Evolutionary conservation across 2,797 vertebrate genomes (phyloP).

Genomic region (Chaetophractus vellerosus): DNA sequence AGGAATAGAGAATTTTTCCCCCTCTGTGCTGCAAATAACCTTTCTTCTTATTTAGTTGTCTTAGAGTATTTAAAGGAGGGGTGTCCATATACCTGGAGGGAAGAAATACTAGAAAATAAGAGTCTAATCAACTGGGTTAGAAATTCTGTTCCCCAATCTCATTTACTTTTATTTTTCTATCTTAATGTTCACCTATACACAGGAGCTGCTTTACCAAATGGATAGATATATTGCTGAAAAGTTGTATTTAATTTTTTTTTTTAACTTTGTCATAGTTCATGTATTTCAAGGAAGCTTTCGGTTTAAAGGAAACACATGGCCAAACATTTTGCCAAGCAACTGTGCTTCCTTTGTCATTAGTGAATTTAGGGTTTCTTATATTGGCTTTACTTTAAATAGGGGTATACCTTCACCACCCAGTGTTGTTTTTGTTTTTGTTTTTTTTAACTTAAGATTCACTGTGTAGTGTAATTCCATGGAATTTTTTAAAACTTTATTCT

Average conservation of each 20-base stretch:
- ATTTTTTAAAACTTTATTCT: no score
- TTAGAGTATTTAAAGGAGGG: background rate
- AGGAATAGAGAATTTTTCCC: background rate
- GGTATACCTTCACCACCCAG: background rate
- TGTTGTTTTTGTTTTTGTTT: no score
- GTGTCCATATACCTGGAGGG: background rate
- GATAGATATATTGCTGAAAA: background rate
- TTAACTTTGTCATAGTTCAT: background rate
- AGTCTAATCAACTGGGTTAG: background rate
- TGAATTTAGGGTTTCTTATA: background rate
- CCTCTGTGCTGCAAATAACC: background rate
- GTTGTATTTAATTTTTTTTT: background rate
- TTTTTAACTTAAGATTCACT: no score
- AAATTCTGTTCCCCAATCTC: background rate
- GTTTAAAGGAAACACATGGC: background rate
- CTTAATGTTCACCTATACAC: background rate
- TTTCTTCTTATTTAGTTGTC: background rate
- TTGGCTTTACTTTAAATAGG: background rate
- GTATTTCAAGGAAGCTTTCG: background rate
- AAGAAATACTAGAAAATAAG: slow-evolving; percentile 44
- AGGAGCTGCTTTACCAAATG: background rate
- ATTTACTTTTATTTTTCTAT: slow-evolving; percentile 26
- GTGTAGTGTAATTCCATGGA: no score
- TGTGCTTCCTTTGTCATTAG: background rate
- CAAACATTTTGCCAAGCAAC: background rate